Evolutionary conservation across 2,797 vertebrate species (phyloP), one percentile per base, ranked within the genome.

Genomic region (Myiothlypis coronata): DNA sequence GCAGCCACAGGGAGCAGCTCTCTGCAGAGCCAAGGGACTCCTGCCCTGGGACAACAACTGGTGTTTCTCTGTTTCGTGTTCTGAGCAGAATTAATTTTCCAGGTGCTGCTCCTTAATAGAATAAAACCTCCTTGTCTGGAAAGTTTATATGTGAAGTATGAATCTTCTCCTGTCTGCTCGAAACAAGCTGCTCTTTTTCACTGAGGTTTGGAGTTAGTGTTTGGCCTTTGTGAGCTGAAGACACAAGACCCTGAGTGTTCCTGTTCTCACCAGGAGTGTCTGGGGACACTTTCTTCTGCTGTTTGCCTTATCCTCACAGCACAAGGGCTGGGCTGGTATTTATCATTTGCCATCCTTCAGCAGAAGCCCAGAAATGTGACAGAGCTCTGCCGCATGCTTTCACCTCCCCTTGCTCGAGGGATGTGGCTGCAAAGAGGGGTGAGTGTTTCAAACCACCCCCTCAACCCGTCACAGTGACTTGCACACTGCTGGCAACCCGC

Each of bases 281-380:
- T n/a, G n/a, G 24, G 50, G 39, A 80, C 12, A 14, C 20, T 17
- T 63, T 37, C 32, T 24, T 17, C 63, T 26, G 53, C 72, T 26
- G 18, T 35, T 18, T 35, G 47, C 49, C 52, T 41, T 14, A 4
- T 7, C 78, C 65, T 32, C 8, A 27, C 26, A 61, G 61, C 1
- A 0, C 18, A 44, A 65, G 55, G 70, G 7, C 57, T 15, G 44
- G 50, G 56, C 65, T 56, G 49, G 10, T 12, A 4, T 53, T 86
- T 35, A 57, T 56, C 43, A 27, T 24, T 55, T 8, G 1, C 43
- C 67, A 30, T 3, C 4, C 0, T 21, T 21, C 30, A 16, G 5
- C 1, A n/a, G 3, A 27, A 69, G n/a, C 50, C 30, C 77, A 60
- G 79, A 23, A 17, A 77, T 4, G 17, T 27, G 52, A n/a, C 34